Evolutionary conservation across 2,113 vertebrate species (phyloP).

Genomic region (Taxidea taxus): DNA sequence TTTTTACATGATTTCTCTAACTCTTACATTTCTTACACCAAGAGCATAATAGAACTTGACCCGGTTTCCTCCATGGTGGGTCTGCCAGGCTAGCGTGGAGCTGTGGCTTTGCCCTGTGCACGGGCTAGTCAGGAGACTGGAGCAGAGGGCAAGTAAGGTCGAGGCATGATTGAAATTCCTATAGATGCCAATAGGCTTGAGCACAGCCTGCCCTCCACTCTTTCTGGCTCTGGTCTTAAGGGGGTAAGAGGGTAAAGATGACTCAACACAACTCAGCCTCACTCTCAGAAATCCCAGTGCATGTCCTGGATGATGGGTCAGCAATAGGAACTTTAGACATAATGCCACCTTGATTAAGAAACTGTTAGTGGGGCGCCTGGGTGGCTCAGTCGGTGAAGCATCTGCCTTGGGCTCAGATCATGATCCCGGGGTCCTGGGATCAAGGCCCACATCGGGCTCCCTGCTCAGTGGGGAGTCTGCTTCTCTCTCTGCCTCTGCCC

Average conservation of each 20-base stretch:
- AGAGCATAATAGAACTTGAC: background rate
- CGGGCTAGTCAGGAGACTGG: background rate
- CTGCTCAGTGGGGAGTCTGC: background rate
- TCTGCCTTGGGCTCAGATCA: background rate
- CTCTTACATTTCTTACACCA: background rate
- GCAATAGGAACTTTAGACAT: background rate
- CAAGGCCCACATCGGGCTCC: background rate
- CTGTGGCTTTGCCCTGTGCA: background rate
- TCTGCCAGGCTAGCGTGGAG: background rate
- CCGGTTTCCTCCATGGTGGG: background rate
- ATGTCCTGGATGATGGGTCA: background rate
- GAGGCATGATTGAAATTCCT: background rate
- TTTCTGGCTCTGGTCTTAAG: background rate
- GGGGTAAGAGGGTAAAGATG: background rate
- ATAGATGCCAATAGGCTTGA: background rate
- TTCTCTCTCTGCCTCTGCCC: background rate
- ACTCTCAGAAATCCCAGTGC: accelerated
- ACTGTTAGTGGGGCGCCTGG: background rate
- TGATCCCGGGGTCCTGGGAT: background rate
- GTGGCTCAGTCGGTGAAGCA: background rate
- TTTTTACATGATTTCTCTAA: conserved; percentile 50
- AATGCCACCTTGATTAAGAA: background rate
- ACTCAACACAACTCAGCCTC: background rate
- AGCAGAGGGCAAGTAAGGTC: background rate
- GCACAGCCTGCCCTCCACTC: background rate